Evolutionary conservation across 2,797 vertebrate genomes (phyloP).

Genomic region (Muscicapa comitata): DNA sequence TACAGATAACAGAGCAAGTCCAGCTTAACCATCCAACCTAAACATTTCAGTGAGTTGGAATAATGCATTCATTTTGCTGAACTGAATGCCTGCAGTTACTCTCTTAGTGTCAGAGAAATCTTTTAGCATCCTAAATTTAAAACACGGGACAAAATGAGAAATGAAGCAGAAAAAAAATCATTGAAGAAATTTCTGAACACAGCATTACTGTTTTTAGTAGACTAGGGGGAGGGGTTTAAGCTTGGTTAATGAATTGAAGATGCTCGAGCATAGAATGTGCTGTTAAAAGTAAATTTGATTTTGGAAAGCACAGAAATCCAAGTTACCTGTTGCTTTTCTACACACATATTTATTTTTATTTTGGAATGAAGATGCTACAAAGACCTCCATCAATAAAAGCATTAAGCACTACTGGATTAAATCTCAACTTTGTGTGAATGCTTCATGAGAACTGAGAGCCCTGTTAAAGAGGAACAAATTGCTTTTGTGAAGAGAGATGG

Average conservation of each 20-base stretch:
- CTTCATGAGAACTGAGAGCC: not conserved
- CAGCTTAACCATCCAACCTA: not conserved
- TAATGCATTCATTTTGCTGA: not conserved
- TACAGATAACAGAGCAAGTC: not conserved
- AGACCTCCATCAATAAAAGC: not conserved
- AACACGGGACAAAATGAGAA: not conserved
- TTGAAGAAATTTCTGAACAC: not conserved
- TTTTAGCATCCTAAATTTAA: not conserved
- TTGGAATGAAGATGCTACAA: not conserved
- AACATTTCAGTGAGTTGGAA: not conserved
- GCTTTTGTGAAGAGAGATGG: not conserved
- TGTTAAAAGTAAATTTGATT: not conserved
- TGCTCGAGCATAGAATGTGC: not conserved
- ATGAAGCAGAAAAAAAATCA: not conserved
- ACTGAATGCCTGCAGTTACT: not conserved
- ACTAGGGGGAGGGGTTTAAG: rapidly evolving
- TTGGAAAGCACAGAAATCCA: not conserved
- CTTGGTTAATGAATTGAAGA: not conserved
- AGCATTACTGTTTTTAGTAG: not conserved
- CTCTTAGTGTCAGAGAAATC: not conserved
- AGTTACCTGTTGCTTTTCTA: not conserved
- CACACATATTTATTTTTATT: not conserved
- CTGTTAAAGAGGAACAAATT: not conserved
- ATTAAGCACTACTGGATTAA: not conserved
- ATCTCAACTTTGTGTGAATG: not conserved